Evolutionary conservation across 2,797 vertebrate genomes (phyloP).

Genomic region (Lepilemur septentrionalis): DNA sequence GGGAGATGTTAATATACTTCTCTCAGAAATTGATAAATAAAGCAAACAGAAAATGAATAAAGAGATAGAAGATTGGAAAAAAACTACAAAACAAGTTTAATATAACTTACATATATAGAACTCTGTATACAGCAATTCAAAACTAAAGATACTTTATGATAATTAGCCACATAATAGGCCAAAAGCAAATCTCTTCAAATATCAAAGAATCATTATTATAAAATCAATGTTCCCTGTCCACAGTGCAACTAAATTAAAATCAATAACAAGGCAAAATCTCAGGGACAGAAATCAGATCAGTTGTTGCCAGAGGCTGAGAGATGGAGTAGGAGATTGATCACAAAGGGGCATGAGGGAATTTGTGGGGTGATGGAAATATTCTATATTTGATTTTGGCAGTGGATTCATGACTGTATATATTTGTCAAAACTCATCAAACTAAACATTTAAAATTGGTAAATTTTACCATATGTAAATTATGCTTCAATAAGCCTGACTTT

Average conservation of each 20-base stretch:
- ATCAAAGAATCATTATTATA: conserved; percentile 48
- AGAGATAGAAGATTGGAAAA: not conserved
- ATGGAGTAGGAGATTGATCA: conserved; percentile 4
- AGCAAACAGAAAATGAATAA: not conserved
- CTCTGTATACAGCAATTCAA: not conserved
- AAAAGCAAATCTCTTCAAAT: conserved; percentile 62
- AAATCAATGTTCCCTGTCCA: conserved; percentile 41
- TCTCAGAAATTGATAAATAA: conserved; percentile 4
- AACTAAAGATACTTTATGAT: conserved; percentile 19
- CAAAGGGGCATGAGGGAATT: not conserved
- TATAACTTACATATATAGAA: not conserved
- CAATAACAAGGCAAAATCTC: conserved; percentile 33
- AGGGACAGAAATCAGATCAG: conserved; percentile 53
- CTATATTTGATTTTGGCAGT: conserved; percentile 44
- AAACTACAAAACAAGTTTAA: not conserved
- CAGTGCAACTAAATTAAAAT: conserved; percentile 63
- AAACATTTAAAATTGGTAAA: not conserved
- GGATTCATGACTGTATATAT: not conserved
- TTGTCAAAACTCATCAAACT: conserved; percentile 52
- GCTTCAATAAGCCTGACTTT: conserved; percentile 42
- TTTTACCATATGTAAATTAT: conserved; percentile 50
- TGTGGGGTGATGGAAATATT: not conserved
- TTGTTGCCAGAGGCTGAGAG: not conserved
- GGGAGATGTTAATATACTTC: not conserved
- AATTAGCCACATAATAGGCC: conserved; percentile 12